Conservation (phyloP, 1,140 invertebrate species). For the Drosophila quadrilineata region DNA sequence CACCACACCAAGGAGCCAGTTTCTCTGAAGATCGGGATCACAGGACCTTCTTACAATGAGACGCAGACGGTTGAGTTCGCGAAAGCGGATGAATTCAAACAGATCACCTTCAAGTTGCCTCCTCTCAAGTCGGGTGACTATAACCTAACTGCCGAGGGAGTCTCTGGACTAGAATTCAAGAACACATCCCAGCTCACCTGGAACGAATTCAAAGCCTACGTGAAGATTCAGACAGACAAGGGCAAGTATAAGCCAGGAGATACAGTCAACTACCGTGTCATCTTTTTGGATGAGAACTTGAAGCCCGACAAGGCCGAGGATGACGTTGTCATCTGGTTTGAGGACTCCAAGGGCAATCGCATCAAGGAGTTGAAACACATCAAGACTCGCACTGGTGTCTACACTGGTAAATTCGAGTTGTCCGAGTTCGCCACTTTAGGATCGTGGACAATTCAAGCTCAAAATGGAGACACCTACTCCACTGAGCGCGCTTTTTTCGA, state of each 20-base stretch:
- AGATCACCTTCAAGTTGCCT: conserved; percentile 87
- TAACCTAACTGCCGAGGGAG: conserved; percentile 87
- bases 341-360: conserved; percentile 69
- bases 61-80: conserved; percentile 86
- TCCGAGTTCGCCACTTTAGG: conserved; percentile 92
- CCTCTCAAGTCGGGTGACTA: conserved; percentile 90
- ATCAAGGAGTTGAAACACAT: conserved; percentile 90
- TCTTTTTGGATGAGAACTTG: conserved; percentile 89
- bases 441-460: conserved; percentile 87
- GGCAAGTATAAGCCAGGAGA: conserved; percentile 95
- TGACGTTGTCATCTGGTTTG: conserved; percentile 82
- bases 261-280: conserved; percentile 91
- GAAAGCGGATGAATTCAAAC: conserved; percentile 86
- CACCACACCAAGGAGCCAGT: conserved; percentile 84
- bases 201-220: conserved; percentile 84
- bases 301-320: conserved; percentile 87
- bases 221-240: conserved; percentile 97
- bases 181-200: conserved; percentile 97
- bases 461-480: conserved; percentile 38
- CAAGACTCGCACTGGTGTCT: conserved; percentile 88
- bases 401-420: conserved; percentile 87
- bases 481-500: conserved; percentile 62
- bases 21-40: conserved; percentile 87
- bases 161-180: conserved; percentile 92
- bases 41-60: conserved; percentile 87